Evolutionary conservation across 1,140 invertebrate genomes (phyloP), one percentile per base, ranked within the genome.

Genomic region (Aphelenchoides besseyi): DNA sequence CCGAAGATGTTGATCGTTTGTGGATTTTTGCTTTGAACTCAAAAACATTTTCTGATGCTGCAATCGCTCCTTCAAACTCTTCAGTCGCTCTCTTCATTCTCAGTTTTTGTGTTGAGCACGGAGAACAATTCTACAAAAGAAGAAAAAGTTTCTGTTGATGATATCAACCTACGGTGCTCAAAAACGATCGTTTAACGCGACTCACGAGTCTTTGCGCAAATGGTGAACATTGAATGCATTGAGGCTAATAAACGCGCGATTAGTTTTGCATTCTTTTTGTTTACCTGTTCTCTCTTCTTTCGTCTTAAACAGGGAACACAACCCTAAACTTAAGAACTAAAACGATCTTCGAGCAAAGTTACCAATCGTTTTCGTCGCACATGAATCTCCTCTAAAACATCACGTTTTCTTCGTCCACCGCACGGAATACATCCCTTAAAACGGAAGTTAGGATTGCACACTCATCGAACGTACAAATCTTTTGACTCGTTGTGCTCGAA

Each of bases 351-450:
- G 29, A n/a, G n/a, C n/a, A 26, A 2, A 2, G n/a, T 72, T 35
- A 72, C 70, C 23, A 72, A 30, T 48, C 70, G 16, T 18, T 72
- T 74, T 23, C 18, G 18, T 52, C 70, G 23, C 1, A 68, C 41
- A 66, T 75, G 70, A 12, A 35, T 32, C 32, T 72, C 70, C 3
- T 75, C 41, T 2, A 63, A 12, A 2, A 72, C 70, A 16, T 55
- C 52, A 32, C 72, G 35, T n/a, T 36, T 23, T 41, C 53, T 75
- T 59, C 70, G 72, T 8, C 71, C 37, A 2, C 12, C 70, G 36
- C 70, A 72, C 67, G 33, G 55, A 69, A 74, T 68, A 26, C 70
- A 72, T 2, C 70, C 70, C 70, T 72, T 2, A 16, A 72, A 72
- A 59, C 18, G 55, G 8, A 68, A 68, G n/a, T 23, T 8, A 69